Evolutionary conservation across 2,888 invertebrate genomes (phyloP).

Genomic region (Caenorhabditis becei): DNA sequence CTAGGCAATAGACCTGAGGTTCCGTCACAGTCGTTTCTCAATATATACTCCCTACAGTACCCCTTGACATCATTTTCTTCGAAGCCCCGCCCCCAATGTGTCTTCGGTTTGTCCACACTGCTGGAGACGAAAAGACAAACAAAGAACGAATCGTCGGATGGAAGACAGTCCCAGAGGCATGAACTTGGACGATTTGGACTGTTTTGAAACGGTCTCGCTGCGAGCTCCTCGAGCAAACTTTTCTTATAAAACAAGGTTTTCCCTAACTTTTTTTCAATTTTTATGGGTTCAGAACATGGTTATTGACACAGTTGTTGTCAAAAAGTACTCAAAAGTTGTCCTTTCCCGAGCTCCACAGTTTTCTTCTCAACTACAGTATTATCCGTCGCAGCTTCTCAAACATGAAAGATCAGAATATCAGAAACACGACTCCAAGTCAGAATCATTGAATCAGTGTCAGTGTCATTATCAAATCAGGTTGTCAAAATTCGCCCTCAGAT

Average conservation of each 20-base stretch:
- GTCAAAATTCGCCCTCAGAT: conserved; percentile 11
- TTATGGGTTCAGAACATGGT: no score
- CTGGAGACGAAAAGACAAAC: conserved; percentile 45
- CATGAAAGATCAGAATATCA: background rate
- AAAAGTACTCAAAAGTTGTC: no score
- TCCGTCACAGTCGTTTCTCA: background rate
- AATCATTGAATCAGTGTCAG: conserved; percentile 3
- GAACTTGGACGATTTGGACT: conserved; percentile 32
- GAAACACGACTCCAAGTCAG: background rate
- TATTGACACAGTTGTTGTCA: no score
- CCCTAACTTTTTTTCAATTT: no score
- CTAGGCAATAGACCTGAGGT: conserved; percentile 10
- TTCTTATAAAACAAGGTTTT: no score
- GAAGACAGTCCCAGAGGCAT: conserved; percentile 14
- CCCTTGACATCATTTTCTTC: conserved; percentile 28
- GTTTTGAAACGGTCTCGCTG: no score
- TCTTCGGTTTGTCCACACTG: conserved; percentile 31
- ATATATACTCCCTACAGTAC: conserved; percentile 48
- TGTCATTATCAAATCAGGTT: conserved; percentile 8
- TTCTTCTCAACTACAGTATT: no score
- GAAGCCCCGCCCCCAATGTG: conserved; percentile 28
- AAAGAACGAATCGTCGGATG: conserved; percentile 37
- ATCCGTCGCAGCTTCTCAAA: no score
- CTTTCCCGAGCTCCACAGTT: no score
- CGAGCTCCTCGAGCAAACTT: no score